Evolutionary conservation across 2,113 vertebrate species (phyloP), one percentile per base, ranked within the genome.

Genomic region (Uropsilus gracilis): DNA sequence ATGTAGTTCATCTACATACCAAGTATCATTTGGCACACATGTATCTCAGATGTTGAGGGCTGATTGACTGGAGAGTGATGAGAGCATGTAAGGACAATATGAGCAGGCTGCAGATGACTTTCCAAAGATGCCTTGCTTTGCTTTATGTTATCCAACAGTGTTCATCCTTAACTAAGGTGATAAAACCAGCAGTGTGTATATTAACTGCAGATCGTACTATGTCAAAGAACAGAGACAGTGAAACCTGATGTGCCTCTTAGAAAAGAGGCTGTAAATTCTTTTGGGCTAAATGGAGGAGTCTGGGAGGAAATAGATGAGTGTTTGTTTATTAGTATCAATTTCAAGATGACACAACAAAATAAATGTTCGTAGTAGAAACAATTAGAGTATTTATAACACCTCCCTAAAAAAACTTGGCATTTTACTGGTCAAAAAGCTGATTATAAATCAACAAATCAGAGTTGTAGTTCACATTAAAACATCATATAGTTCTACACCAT

Each of bases 241-340:
- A 85, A 96, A 10, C n/a, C 73, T 77, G 26, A 37, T 59, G 22
- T 37, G n/a, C 26, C 53, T 88, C 46, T 82, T 59, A 82, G 72
- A 88, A 77, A 82, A 77, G 13, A 69, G 82, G 26, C 37, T 88
- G 18, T 82, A 53, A 59, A 66, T 87, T 53, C 28, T 50, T 95
- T 55, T 68, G 59, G 71, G 30, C 22, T 82, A 85, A 76, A 55
- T 44, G 68, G 26, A 81, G 77, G n/a, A n/a, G n/a, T 90, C 55
- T 68, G 34, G 55, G 68, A 55, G 94, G 73, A 91, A 90, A 92
- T 44, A 93, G 48, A 89, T 88, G 34, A 55, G n/a, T n/a, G n/a
- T n/a, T n/a, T n/a, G 39, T 48, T 91, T 86, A 50, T 80, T 90
- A 88, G 34, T 82, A 24, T 90, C 64, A 68, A 50, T 34, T 78